Percentiles rank a stretch among this genome's conserved stretches.
Evolutionary conservation across 2,888 invertebrate species (phyloP).

Genomic region (Erpobdella octoculata): DNA sequence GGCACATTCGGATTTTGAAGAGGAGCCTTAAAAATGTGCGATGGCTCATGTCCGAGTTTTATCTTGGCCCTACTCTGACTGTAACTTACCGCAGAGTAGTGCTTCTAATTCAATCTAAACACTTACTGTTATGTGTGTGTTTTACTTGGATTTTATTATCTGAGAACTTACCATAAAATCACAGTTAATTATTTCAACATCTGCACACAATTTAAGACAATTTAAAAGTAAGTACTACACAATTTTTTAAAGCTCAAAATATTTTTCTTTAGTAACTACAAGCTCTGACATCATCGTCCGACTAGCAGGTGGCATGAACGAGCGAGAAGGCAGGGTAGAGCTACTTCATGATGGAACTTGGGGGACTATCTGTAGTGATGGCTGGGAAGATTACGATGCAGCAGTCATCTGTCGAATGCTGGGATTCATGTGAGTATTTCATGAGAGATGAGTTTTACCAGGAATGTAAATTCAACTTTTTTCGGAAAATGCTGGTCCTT

Average conservation of each 20-base stretch:
- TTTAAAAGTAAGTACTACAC: neutral
- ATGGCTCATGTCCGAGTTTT: no score
- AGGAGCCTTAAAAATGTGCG: no score
- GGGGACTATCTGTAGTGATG: constrained; percentile 70
- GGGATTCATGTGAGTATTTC: constrained; percentile 41
- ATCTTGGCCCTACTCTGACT: no score
- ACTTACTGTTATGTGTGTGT: no score
- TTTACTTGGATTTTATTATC: no score
- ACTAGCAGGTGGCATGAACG: constrained; percentile 39
- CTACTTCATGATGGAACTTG: constrained; percentile 63
- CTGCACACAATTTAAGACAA: neutral
- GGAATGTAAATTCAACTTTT: neutral
- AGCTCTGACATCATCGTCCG: constrained; percentile 32
- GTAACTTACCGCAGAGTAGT: no score
- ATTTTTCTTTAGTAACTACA: neutral
- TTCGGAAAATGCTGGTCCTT: neutral
- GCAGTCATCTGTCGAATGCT: constrained; percentile 64
- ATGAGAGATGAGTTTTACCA: no score
- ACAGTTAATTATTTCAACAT: no score
- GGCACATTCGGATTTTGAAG: no score
- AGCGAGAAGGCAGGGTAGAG: constrained; percentile 61
- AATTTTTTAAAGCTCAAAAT: no score
- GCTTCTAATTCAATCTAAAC: no score
- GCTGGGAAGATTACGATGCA: constrained; percentile 63
- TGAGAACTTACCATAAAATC: no score